Base-by-base conservation (phyloP, 1,140 invertebrate genomes). In the Lerema accius region DNA sequence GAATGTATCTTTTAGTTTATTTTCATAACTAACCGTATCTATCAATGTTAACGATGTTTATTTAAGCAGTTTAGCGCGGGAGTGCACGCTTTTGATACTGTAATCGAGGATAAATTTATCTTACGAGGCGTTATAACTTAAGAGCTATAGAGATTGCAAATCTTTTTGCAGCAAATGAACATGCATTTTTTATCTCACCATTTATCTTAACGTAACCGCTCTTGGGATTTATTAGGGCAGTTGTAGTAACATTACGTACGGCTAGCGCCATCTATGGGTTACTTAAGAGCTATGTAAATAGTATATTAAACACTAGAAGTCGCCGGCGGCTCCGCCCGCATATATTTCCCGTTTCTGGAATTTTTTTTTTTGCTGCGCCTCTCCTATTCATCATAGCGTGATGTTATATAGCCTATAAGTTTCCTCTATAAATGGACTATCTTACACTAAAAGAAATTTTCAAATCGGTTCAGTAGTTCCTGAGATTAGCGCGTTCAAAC, bases 41-140 rank as follows among this genome's bases (percentile, higher is more conserved):
- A 90, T 90, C 85, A 90, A 83, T 84, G 87, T 88, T 90, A 90
- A 90, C 87, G 84, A 89, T 87, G 86, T 90, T 90, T 90, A 90
- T 90, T 88, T 83, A 90, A 90, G 81, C 85, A 75, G 77, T 78
- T 84, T 71, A 59, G 63, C 42, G 69, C 14, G 15, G 46, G 73
- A 70, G 64, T 69, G 82, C 78, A 86, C 66, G 23, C 2, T 45
- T 72, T 68, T 45, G 26, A 3, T 72, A 73, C 17, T 37, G 69
- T 72, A 83, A 82, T 56, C 26, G 51, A 43, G 51, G 51, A 56
- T 56, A 56, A 35, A 49, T 48, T 48, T 48, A 23, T 48, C 45
- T 14, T 32, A 32, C 9, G 28, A 32, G 28, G 28, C 28, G 3
- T 1, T 32, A 32, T 32, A 32, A 32, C 28, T 32, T 32, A 32